These are phyloP conservation scores for Hyposmocoma kahamanoa DNA, from an alignment of 1,140 invertebrate species.

Conservation along the genomic window DNA sequence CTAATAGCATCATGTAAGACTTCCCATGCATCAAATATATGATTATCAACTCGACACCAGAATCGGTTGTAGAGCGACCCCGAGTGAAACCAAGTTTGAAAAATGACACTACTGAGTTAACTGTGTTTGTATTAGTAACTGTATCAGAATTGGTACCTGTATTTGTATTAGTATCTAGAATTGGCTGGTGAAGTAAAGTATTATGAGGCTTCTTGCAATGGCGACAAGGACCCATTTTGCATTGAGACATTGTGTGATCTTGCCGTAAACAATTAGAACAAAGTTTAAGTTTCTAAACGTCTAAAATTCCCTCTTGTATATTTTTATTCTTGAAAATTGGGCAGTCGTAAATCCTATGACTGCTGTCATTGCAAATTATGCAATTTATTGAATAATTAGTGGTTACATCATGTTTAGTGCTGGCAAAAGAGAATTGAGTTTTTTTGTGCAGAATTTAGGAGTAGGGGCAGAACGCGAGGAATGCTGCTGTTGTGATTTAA, in stretches of 20 bases:
- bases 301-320: neutral
- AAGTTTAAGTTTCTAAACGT: constrained; percentile 5
- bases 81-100: constrained; percentile 17
- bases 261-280: constrained; percentile 1
- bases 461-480: neutral
- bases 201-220: constrained; percentile 8
- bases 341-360: constrained; percentile 10
- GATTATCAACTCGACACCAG: constrained; percentile 12
- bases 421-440: neutral
- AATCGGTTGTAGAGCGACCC: constrained; percentile 22
- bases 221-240: constrained; percentile 8
- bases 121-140: constrained; percentile 1
- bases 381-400: neutral
- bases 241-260: neutral
- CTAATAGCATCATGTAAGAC: constrained; percentile 5
- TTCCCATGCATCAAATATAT: constrained; percentile 10
- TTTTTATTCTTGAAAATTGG: constrained; percentile 5
- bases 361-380: neutral
- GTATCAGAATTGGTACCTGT: neutral
- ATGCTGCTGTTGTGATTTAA: neutral
- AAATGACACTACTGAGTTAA: neutral
- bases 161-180: neutral
- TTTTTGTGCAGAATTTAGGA: neutral
- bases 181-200: neutral
- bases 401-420: neutral